These are phyloP conservation scores for Tokudaia tokunoshimensis DNA, from an alignment of 2,797 vertebrate species.

Conservation along the genomic window DNA sequence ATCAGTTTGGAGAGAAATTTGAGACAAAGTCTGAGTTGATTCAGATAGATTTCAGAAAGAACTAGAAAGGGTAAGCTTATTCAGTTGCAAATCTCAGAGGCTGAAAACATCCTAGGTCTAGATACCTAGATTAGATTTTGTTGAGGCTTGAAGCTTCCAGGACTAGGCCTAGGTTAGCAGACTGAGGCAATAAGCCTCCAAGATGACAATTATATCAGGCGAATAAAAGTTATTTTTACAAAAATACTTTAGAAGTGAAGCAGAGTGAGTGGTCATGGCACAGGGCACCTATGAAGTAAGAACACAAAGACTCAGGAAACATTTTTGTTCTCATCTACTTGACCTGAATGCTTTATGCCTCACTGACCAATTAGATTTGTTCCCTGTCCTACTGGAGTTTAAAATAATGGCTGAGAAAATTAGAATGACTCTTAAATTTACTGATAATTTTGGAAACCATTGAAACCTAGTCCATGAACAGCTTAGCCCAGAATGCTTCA, in stretches of 20 bases:
- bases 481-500: constrained; percentile 75
- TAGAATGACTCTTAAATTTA: constrained; percentile 81
- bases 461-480: constrained; percentile 60
- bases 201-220: not conserved
- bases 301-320: constrained; percentile 61
- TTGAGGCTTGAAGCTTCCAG: not conserved
- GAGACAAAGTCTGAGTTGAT: not conserved
- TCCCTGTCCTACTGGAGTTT: constrained; percentile 64
- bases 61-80: not conserved
- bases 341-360: constrained; percentile 68
- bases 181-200: not conserved
- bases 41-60: not conserved
- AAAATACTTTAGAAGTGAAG: not conserved
- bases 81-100: not conserved
- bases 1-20: not conserved
- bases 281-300: constrained; percentile 14
- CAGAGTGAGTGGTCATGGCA: not conserved
- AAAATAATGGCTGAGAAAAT: constrained; percentile 83
- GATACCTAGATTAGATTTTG: not conserved
- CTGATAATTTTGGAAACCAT: constrained; percentile 78
- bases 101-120: not conserved
- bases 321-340: constrained; percentile 58
- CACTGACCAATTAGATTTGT: constrained; percentile 70
- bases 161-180: not conserved
- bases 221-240: not conserved